Evolutionary conservation across 2,888 invertebrate species (phyloP).

Genomic region (Xanthorhoe spadicearia): DNA sequence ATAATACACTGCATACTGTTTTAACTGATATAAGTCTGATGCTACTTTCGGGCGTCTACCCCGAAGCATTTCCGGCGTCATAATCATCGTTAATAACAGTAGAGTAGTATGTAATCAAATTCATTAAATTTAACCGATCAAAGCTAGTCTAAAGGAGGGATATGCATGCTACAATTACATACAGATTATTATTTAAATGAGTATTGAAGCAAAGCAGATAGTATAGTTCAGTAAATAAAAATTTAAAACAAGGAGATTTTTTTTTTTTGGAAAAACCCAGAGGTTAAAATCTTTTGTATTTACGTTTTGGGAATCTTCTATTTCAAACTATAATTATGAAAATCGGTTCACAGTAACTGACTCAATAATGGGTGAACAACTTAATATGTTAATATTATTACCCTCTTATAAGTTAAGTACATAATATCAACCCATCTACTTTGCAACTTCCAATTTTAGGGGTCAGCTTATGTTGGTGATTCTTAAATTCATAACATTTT

Average conservation of each 20-base stretch:
- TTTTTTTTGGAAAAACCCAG: no score
- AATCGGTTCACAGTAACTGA: no score
- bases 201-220: neutral
- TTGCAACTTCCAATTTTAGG: conserved; percentile 45
- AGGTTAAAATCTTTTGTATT: no score
- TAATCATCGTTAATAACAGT: conserved; percentile 79
- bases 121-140: conserved; percentile 78
- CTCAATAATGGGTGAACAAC: no score
- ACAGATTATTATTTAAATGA: neutral
- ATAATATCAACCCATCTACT: conserved; percentile 46
- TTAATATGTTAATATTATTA: no score
- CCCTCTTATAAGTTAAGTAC: no score
- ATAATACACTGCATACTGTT: neutral
- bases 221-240: neutral
- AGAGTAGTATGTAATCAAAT: conserved; percentile 58
- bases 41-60: conserved; percentile 65
- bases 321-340: no score
- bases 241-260: no score
- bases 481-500: no score
- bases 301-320: no score
- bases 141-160: conserved; percentile 54
- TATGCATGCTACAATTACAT: neutral
- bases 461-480: no score
- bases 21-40: conserved; percentile 19
- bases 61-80: conserved; percentile 70